Base-by-base conservation (phyloP, 1,140 invertebrate species). In the Eumaeus atala region DNA sequence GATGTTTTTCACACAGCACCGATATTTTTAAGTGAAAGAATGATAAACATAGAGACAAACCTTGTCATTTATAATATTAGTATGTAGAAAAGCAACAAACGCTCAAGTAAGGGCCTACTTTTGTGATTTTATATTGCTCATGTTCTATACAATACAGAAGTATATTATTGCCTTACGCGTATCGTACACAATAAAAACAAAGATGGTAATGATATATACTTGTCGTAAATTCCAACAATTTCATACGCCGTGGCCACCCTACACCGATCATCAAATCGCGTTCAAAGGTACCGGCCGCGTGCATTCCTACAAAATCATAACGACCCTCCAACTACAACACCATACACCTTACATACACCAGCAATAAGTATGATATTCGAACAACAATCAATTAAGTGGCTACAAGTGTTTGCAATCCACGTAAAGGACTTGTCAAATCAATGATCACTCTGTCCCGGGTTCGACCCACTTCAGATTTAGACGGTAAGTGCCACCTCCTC, bases 401-500 rank as follows among this genome's bases (percentile, higher is more conserved):
- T 14, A 3, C 14, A 35, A 28, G 3, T 34, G 14, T 5, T 4
- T 10, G 38, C 38, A 11, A 35, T 44, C 9, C 11, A 28, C 8
- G 1, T 11, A 40, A 51, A 51, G 61, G 58, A 58, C 44, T 54
- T 63, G 61, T 63, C 61, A 63, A 63, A 63, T 60, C 61, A 60
- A 63, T 60, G 61, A 63, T 57, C 61, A 57, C 61, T 63, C 54
- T 54, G 40, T 56, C 44, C 51, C 47, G 54, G 51, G 51, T 51
- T 62, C 53, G 61, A 63, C 61, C 61, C 48, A 28, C 21, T 44
- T 44, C 17, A 16, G 40, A 44, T 44, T 16, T 2, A 28, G 21
- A 28, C 21, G 21, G 21, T 6, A 37, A n/a, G 12, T 40, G n/a
- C 14, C 10, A 40, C 12, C 14, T 40, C 38, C 6, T 40, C 2